A percentile compares a stretch with the other conserved stretches of the same genome.
Conservation (phyloP, 2,797 vertebrate species). For the Sarcoramphus papa region DNA sequence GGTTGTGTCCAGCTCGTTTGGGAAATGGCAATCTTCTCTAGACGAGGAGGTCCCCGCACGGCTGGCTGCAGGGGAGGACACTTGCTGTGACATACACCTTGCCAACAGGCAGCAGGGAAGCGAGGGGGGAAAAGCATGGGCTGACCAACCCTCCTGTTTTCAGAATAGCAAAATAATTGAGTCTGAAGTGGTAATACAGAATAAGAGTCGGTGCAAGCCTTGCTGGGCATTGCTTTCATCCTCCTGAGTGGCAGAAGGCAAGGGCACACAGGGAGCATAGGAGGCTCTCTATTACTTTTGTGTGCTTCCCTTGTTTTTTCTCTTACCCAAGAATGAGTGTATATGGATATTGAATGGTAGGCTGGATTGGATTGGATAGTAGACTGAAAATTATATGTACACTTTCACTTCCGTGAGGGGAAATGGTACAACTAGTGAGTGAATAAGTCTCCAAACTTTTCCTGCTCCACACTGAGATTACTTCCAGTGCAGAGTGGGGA, state of each 20-base stretch:
- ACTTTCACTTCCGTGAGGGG: not conserved
- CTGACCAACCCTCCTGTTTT: not conserved
- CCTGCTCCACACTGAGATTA: not conserved
- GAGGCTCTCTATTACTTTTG: not conserved
- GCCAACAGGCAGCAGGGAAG: not conserved
- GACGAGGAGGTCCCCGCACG: accelerated
- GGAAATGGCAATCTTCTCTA: not conserved
- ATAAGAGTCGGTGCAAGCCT: not conserved
- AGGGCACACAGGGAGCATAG: not conserved
- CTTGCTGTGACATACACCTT: not conserved
- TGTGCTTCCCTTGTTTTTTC: not conserved
- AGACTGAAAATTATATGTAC: not conserved
- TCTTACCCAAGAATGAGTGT: not conserved
- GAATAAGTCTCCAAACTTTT: not conserved
- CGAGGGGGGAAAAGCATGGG: accelerated
- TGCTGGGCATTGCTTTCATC: not conserved
- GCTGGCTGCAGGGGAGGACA: not conserved
- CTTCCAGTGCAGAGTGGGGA: not conserved
- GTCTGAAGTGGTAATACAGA: not conserved
- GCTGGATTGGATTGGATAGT: not conserved
- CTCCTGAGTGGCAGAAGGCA: not conserved
- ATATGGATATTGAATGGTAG: not conserved
- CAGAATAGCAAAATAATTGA: not conserved
- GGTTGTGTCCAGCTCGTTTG: not conserved
- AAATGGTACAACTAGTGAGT: not conserved